Percentiles rank a stretch among this genome's conserved stretches.
Conservation (phyloP, 2,113 vertebrate genomes). For the Cyrtonyx montezumae region DNA sequence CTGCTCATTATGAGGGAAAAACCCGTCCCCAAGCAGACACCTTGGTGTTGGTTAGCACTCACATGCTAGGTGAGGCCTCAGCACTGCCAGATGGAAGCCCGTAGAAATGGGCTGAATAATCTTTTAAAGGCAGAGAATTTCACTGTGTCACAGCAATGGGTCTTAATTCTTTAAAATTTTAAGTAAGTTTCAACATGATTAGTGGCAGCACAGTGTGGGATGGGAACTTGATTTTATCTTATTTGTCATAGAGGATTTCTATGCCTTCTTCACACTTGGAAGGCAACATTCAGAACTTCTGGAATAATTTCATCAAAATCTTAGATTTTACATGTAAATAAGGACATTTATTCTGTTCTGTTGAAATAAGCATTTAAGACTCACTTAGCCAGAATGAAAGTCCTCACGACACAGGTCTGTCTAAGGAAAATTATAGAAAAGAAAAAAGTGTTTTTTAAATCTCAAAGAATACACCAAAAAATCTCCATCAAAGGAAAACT, state of each 20-base stretch:
- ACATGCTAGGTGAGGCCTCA: not conserved
- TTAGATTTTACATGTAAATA: not conserved
- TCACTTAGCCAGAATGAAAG: not conserved
- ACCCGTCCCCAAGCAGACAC: rapidly evolving
- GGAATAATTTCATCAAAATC: not conserved
- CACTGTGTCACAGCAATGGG: not conserved
- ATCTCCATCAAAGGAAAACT: not conserved
- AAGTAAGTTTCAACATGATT: not conserved
- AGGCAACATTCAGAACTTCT: not conserved
- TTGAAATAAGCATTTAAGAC: not conserved
- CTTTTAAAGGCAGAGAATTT: not conserved
- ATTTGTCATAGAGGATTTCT: not conserved
- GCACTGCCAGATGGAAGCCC: not conserved
- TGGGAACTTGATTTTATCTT: not conserved
- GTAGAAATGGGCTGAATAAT: not conserved
- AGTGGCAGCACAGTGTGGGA: not conserved
- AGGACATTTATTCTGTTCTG: not conserved
- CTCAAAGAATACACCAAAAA: not conserved
- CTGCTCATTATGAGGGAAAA: not conserved
- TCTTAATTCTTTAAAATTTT: not conserved
- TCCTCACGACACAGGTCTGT: not conserved
- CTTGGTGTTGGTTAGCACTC: rapidly evolving
- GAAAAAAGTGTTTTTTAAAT: not conserved
- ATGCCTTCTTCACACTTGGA: not conserved
- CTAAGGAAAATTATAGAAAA: not conserved